Evolutionary conservation across 2,888 invertebrate species (phyloP), one percentile per base, ranked within the genome.

Genomic region (Panzeria rudis): DNA sequence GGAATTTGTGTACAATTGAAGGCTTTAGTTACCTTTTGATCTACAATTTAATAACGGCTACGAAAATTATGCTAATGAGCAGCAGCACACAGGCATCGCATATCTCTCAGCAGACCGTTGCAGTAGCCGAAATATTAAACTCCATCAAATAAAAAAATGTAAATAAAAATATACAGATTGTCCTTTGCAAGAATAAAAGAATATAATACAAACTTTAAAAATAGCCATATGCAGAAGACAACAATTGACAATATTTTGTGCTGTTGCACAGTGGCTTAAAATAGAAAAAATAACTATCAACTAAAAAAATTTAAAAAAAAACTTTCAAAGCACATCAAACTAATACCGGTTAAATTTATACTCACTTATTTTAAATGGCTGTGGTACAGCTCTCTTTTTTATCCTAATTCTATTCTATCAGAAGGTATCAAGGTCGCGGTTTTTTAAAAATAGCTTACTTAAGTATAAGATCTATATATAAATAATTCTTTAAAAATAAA

Each of bases 31-130:
- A 44, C 76, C 75, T 76, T 76, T 76, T 64, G 64, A 76, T 64
- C 64, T 54, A 76, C 64, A 76, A 76, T 66, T 44, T 61, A 61
- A 69, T 29, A 61, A 50, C 50, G 61, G 17, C 47, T 38, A 69
- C 38, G 13, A 69, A 78, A 69, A 69, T 69, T 78, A 78, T 78
- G 77, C 69, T 61, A 78, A 78, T 78, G 38, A 78, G 77, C 13
- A 54, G 25, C n/a, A n/a, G n/a, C 44, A 56, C 2, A 20, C 56
- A 59, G 35, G 47, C 64, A 38, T 66, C 66, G 23, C 35, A 23
- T 23, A 32, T 61, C 20, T 15, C 35, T 13, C 59, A 32, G 47
- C 72, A 47, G 61, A 73, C 61, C 50, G 50, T 41, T 25, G 17
- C 50, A 75, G 52, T 64, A 75, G 52, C 52, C 64, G 52, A 52